A percentile compares a stretch with the other conserved stretches of the same genome.
Conservation (phyloP, 2,888 invertebrate genomes). For the Caenorhabditis japonica region DNA sequence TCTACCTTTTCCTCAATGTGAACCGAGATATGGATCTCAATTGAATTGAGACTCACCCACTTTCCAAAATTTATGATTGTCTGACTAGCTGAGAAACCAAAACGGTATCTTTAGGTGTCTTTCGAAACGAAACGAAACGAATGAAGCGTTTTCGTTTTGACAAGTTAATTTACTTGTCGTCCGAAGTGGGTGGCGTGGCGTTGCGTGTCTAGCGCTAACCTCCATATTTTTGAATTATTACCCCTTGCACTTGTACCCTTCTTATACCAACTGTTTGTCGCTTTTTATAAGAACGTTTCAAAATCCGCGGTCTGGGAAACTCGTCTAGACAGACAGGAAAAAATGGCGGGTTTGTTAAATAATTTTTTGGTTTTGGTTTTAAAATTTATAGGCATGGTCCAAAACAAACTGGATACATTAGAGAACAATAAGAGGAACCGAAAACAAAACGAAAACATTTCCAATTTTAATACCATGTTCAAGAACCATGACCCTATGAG, state of each 20-base stretch:
- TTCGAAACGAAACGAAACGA: not conserved
- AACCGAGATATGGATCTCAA: constrained; percentile 38
- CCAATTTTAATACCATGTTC: no score
- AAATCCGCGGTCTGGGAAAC: no score
- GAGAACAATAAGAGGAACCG: no score
- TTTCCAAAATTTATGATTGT: constrained; percentile 39
- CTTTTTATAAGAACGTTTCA: no score
- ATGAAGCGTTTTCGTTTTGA: constrained; percentile 22
- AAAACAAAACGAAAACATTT: no score
- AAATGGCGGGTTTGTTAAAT: no score
- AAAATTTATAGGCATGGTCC: no score
- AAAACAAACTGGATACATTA: no score
- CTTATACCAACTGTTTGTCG: not conserved
- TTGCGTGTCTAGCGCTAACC: not conserved
- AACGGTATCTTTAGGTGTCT: not conserved
- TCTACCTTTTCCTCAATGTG: constrained; percentile 14
- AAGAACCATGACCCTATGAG: no score
- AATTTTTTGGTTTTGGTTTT: no score
- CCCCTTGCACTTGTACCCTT: constrained; percentile 3
- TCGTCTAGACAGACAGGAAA: no score
- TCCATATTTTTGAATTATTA: constrained; percentile 46
- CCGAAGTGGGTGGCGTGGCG: constrained; percentile 19
- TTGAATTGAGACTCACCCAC: constrained; percentile 31
- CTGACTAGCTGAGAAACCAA: not conserved
- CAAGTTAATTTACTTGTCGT: constrained; percentile 41